phyloP scores from a whole-genome alignment of 2,113 vertebrate genomes.

The Phaetusa simplex region DNA sequence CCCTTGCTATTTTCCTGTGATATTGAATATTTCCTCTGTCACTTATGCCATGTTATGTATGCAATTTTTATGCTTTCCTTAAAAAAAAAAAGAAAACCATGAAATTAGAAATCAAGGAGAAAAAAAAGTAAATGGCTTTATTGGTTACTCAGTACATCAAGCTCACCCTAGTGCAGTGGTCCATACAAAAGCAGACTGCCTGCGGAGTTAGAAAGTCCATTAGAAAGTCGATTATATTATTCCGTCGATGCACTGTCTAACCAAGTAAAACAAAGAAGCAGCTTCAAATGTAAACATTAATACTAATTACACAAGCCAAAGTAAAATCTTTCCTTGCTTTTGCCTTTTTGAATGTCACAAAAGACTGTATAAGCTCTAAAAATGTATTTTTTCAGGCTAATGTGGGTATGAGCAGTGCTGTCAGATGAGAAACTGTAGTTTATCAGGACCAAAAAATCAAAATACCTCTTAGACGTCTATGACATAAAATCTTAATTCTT shows the following conservation, averaged over 20 bases:
- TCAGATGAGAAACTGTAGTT: neutral
- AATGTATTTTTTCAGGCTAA: neutral
- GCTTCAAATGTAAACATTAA: neutral
- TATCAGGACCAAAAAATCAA: neutral
- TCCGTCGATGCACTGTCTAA: neutral
- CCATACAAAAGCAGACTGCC: neutral
- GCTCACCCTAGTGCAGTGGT: neutral
- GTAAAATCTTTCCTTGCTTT: neutral
- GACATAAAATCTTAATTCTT: neutral
- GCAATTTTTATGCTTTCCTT: neutral
- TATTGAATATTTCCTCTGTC: neutral
- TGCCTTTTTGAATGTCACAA: neutral
- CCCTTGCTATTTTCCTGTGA: neutral
- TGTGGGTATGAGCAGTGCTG: neutral
- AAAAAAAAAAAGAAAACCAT: neutral
- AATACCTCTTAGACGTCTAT: neutral
- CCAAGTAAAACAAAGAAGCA: neutral
- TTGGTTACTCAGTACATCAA: neutral
- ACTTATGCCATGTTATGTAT: neutral
- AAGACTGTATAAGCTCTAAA: neutral
- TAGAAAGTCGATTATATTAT: neutral
- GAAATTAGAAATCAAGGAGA: neutral
- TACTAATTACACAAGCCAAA: neutral
- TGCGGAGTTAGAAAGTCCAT: neutral
- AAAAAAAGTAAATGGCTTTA: neutral